Evolutionary conservation across 2,888 invertebrate species (phyloP).

Genomic region (Ophioninae sp.): DNA sequence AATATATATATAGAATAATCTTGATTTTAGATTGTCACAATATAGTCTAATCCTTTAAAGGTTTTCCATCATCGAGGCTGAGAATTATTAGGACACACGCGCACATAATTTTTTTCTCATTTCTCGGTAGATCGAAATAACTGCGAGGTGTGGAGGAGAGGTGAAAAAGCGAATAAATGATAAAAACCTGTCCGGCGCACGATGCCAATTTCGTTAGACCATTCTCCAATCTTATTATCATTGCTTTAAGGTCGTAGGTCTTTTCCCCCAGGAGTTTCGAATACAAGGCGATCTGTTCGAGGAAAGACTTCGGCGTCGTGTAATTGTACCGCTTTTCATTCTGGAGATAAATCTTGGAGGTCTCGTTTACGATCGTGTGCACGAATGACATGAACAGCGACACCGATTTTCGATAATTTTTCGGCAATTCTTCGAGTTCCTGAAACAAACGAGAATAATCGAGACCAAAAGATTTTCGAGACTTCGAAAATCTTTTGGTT

Average conservation of each 20-base stretch:
- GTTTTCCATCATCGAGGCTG: too few species aligned
- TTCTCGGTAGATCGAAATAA: too few species aligned
- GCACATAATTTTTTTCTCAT: neutral
- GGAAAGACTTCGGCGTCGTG: constrained; percentile 97
- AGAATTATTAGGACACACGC: too few species aligned
- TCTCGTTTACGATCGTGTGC: constrained; percentile 93
- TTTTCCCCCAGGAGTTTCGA: constrained; percentile 87
- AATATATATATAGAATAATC: too few species aligned
- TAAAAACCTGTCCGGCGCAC: constrained; percentile 89
- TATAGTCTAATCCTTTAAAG: too few species aligned
- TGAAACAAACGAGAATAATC: constrained; percentile 72
- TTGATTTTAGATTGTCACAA: too few species aligned
- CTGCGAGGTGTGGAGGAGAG: too few species aligned
- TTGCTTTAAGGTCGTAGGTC: constrained; percentile 86
- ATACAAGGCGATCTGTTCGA: constrained; percentile 94
- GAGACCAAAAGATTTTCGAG: too few species aligned
- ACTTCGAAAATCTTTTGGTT: too few species aligned
- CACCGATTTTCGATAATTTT: constrained; percentile 82
- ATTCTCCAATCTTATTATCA: constrained; percentile 91
- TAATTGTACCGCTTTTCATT: constrained; percentile 97
- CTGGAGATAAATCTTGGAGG: constrained; percentile 89
- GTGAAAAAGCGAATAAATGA: neutral
- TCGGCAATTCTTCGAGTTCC: constrained; percentile 82
- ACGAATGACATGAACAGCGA: constrained; percentile 95
- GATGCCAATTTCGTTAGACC: constrained; percentile 93